A percentile compares a stretch with the other conserved stretches of the same genome.
These are phyloP conservation scores for Barypeithes pellucidus DNA, from an alignment of 2,888 invertebrate genomes.

Conservation along the genomic window DNA sequence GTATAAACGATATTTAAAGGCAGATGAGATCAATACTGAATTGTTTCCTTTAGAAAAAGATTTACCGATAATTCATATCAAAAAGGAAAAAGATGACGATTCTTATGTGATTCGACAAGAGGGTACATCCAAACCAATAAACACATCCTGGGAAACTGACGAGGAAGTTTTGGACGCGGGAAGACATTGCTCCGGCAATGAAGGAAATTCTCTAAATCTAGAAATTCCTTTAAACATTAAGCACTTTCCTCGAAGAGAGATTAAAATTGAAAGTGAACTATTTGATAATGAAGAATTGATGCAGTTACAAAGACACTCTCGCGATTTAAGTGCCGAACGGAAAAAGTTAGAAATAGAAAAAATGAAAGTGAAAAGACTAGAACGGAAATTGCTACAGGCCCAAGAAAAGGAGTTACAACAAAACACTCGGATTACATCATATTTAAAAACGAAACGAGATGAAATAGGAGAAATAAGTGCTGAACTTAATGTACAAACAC, in stretches of 20 bases:
- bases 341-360: slow-evolving; percentile 56
- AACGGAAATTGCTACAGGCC: slow-evolving; percentile 34
- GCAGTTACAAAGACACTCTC: slow-evolving; percentile 1
- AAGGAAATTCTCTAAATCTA: slow-evolving; percentile 29
- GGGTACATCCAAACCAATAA: slow-evolving; percentile 53
- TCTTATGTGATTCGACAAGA: slow-evolving; percentile 56
- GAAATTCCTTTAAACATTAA: slow-evolving; percentile 62
- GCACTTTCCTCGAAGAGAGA: slow-evolving; percentile 56
- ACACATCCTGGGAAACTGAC: slow-evolving; percentile 64
- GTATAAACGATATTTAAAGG: background rate
- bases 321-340: slow-evolving; percentile 32
- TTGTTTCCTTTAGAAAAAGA: slow-evolving; percentile 3
- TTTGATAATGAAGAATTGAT: slow-evolving; percentile 41
- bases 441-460: slow-evolving; percentile 30
- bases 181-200: background rate
- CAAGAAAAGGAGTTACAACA: slow-evolving; percentile 25
- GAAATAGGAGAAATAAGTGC: slow-evolving; percentile 1
- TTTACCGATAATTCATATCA: slow-evolving; percentile 58
- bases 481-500: slow-evolving; percentile 21
- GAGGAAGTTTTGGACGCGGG: slow-evolving; percentile 58
- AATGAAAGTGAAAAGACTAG: slow-evolving; percentile 55
- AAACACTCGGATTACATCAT: slow-evolving; percentile 21
- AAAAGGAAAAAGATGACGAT: slow-evolving; percentile 56
- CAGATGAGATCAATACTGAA: background rate
- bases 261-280: slow-evolving; percentile 49